Percentiles rank a stretch among this genome's conserved stretches.
Evolutionary conservation across 2,888 invertebrate genomes (phyloP).

Genomic region (Monopis laevigella): DNA sequence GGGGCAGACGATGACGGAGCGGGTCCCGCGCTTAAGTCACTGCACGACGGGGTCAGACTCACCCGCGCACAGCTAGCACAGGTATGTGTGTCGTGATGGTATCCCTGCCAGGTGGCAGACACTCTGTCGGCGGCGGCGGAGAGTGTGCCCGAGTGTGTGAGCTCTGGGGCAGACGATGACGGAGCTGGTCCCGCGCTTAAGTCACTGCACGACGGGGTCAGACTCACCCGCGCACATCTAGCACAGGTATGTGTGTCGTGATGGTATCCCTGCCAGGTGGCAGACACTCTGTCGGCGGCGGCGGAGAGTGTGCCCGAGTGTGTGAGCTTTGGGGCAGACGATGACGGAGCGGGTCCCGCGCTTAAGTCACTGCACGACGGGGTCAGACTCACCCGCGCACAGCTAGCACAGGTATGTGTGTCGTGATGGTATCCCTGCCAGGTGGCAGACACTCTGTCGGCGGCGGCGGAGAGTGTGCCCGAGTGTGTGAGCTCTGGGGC

Average conservation of each 20-base stretch:
- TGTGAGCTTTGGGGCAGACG: slow-evolving; percentile 32
- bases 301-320: slow-evolving; percentile 89
- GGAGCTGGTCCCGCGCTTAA: slow-evolving; percentile 79
- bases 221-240: slow-evolving; percentile 88
- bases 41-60: slow-evolving; percentile 90
- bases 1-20: slow-evolving; percentile 31
- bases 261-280: slow-evolving; percentile 58
- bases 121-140: slow-evolving; percentile 87
- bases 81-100: slow-evolving; percentile 27
- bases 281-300: slow-evolving; percentile 89
- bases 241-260: slow-evolving; percentile 62
- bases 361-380: slow-evolving; percentile 89
- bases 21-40: slow-evolving; percentile 82
- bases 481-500: slow-evolving; percentile 62
- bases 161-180: slow-evolving; percentile 27
- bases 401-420: slow-evolving; percentile 76
- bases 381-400: slow-evolving; percentile 86
- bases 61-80: slow-evolving; percentile 85
- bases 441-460: slow-evolving; percentile 89
- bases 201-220: slow-evolving; percentile 86
- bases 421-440: slow-evolving; percentile 17
- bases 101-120: slow-evolving; percentile 76
- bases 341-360: slow-evolving; percentile 70
- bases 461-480: slow-evolving; percentile 89
- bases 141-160: slow-evolving; percentile 80